These are phyloP conservation scores for Cladopsammia gracilis DNA, from an alignment of 64 coral and sea anemone species.

Conservation along the genomic window DNA sequence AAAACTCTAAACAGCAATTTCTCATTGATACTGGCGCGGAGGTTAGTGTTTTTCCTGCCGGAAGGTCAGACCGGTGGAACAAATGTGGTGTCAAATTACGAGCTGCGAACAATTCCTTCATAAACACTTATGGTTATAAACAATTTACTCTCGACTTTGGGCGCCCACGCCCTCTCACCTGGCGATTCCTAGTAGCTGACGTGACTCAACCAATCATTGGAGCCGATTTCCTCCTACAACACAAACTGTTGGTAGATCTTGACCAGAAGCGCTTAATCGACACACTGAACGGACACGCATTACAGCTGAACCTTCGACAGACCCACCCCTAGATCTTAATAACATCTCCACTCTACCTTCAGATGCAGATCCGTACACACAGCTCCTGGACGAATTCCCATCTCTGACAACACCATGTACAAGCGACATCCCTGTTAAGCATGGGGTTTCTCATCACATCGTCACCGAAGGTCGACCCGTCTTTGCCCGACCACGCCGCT, in stretches of 20 bases:
- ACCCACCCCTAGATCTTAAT: not conserved
- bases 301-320: conserved; percentile 18
- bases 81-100: conserved; percentile 42
- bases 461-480: not conserved
- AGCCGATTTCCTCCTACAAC: not conserved
- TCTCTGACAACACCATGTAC: conserved; percentile 37
- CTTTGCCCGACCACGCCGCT: not conserved
- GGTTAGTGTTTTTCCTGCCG: not conserved
- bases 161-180: conserved; percentile 59
- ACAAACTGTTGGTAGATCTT: conserved; percentile 70
- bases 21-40: conserved; percentile 32
- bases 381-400: conserved; percentile 16
- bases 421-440: not conserved
- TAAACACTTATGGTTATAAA: conserved; percentile 13
- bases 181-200: conserved; percentile 28
- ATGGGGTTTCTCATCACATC: conserved; percentile 23
- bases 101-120: not conserved
- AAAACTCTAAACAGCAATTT: conserved; percentile 35
- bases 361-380: conserved; percentile 8
- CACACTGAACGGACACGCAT: conserved; percentile 23
- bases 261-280: conserved; percentile 44
- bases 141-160: conserved; percentile 23
- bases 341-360: not conserved
- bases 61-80: not conserved
- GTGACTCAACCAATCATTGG: conserved; percentile 31